A percentile compares a stretch with the other conserved stretches of the same genome.
Evolutionary conservation across 2,888 invertebrate genomes (phyloP).

Genomic region (Phytoseiulus persimilis): DNA sequence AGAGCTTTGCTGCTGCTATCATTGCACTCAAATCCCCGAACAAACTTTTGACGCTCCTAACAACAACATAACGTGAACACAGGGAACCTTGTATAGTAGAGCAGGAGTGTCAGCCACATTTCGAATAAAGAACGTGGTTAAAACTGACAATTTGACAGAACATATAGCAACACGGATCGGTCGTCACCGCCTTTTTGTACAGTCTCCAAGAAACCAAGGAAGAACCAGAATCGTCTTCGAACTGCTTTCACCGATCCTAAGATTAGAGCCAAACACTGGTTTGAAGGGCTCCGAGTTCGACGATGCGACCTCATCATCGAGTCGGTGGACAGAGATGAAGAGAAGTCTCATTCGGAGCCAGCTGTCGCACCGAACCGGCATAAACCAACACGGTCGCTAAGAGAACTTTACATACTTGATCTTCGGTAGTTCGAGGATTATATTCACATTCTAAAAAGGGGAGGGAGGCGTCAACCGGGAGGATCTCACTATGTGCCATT

Average conservation of each 20-base stretch:
- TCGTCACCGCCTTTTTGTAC: neutral
- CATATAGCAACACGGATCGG: neutral
- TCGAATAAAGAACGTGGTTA: neutral
- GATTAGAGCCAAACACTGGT: neutral
- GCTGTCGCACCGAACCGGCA: no score
- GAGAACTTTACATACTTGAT: neutral
- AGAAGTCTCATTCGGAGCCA: no score
- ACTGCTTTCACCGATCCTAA: neutral
- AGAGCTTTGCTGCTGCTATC: neutral
- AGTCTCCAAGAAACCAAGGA: neutral
- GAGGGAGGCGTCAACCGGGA: neutral
- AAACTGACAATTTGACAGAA: neutral
- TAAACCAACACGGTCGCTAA: neutral
- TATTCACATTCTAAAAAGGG: neutral
- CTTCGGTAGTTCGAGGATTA: neutral
- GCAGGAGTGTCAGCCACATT: neutral
- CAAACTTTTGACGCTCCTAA: neutral
- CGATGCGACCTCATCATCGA: neutral
- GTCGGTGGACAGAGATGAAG: no score
- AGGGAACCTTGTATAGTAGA: neutral
- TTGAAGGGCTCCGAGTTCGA: neutral
- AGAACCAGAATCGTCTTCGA: neutral
- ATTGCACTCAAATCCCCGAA: neutral
- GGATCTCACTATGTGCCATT: constrained; percentile 5
- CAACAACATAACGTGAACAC: neutral